A percentile compares a stretch with the other conserved stretches of the same genome.
phyloP scores from a whole-genome alignment of 2,113 vertebrate genomes.

The Amphiprion ocellaris region DNA sequence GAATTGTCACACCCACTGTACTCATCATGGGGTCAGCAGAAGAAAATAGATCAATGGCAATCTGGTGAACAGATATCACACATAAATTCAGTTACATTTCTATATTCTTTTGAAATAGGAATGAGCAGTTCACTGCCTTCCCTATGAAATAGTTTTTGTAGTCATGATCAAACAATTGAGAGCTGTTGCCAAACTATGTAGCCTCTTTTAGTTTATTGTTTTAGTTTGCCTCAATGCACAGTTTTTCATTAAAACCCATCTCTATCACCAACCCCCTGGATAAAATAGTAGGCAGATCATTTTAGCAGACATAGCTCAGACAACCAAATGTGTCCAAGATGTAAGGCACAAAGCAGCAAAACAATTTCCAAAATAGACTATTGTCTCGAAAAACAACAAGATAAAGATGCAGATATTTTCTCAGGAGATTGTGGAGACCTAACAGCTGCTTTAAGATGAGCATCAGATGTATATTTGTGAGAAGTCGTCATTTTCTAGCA shows the following conservation, averaged over 20 bases:
- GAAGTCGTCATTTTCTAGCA: background rate
- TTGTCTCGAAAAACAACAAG: background rate
- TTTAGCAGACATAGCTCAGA: background rate
- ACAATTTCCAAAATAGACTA: background rate
- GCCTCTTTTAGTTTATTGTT: slow-evolving; percentile 12
- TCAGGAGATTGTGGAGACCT: background rate
- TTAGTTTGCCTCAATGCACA: slow-evolving; percentile 16
- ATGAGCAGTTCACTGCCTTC: slow-evolving; percentile 18
- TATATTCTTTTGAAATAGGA: slow-evolving; percentile 20
- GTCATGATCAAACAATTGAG: slow-evolving; percentile 7
- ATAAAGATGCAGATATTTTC: background rate
- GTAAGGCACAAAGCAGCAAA: background rate
- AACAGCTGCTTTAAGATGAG: background rate
- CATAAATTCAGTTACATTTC: slow-evolving; percentile 27
- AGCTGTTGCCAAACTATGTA: background rate
- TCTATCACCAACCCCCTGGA: background rate
- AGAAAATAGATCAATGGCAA: slow-evolving; percentile 12
- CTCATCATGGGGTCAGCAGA: background rate
- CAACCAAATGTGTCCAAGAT: background rate
- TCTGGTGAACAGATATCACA: slow-evolving; percentile 22
- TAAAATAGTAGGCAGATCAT: background rate
- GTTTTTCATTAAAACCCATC: background rate
- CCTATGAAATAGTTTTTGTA: slow-evolving; percentile 32
- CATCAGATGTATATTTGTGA: no score
- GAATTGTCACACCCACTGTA: slow-evolving; percentile 18